Percentiles rank a stretch among this genome's conserved stretches.
These are phyloP conservation scores for Otis tarda DNA, from an alignment of 2,113 vertebrate species.

Conservation along the genomic window DNA sequence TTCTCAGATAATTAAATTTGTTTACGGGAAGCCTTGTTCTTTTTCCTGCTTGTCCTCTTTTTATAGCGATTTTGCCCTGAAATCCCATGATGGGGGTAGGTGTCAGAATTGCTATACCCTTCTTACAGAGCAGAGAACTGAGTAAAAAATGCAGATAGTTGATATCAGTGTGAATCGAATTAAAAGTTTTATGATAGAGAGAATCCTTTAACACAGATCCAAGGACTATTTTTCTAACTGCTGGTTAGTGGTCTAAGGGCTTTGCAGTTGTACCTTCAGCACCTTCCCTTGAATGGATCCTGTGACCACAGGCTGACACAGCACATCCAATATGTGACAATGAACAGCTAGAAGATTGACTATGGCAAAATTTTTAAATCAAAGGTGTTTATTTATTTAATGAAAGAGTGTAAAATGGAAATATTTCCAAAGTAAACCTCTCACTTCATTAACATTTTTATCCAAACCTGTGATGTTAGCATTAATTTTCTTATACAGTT, in stretches of 20 bases:
- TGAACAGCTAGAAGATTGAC: neutral
- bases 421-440: constrained; percentile 1
- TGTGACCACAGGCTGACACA: neutral
- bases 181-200: neutral
- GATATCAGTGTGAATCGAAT: neutral
- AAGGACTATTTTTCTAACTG: neutral
- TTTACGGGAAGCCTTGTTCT: neutral
- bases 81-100: neutral
- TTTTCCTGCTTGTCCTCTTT: neutral
- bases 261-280: neutral
- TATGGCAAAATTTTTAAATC: neutral
- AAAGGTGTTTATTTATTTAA: constrained; percentile 2
- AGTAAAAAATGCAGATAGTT: neutral
- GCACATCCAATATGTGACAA: neutral
- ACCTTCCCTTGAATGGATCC: neutral
- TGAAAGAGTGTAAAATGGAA: neutral
- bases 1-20: neutral
- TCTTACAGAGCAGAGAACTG: neutral
- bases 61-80: neutral
- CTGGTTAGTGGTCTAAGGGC: neutral
- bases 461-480: neutral
- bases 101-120: neutral
- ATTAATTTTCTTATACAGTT: neutral
- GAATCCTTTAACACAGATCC: neutral
- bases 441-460: neutral